These are phyloP conservation scores for Lottia scabra DNA, from an alignment of 2,888 invertebrate genomes.

Conservation along the genomic window DNA sequence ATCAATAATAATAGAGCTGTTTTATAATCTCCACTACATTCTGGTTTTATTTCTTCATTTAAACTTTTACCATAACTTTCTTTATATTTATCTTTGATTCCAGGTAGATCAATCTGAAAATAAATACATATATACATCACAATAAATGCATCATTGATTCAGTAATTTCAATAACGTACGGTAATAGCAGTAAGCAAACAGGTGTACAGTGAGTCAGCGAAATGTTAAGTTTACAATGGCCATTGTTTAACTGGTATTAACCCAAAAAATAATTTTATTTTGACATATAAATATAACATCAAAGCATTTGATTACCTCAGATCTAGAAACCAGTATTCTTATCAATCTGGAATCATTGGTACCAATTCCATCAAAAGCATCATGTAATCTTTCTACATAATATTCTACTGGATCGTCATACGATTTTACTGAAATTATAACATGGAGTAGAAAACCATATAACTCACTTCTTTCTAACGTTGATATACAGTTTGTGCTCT, in stretches of 20 bases:
- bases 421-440: slow-evolving; percentile 38
- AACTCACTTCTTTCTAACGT: no score
- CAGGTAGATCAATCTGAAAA: slow-evolving; percentile 68
- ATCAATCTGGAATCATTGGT: slow-evolving; percentile 46
- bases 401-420: slow-evolving; percentile 42
- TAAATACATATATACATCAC: no score
- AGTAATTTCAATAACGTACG: no score
- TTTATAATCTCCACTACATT: slow-evolving; percentile 67
- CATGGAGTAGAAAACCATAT: no score
- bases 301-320: slow-evolving; percentile 42
- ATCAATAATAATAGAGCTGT: slow-evolving; percentile 58
- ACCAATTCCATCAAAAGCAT: slow-evolving; percentile 43
- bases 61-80: slow-evolving; percentile 63
- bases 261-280: no score
- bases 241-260: no score
- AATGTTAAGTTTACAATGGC: no score
- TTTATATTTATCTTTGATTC: slow-evolving; percentile 66
- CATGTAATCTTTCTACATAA: slow-evolving; percentile 41
- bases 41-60: slow-evolving; percentile 58
- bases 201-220: no score
- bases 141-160: no score
- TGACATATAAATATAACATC: no score
- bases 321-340: slow-evolving; percentile 44
- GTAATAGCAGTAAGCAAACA: no score
- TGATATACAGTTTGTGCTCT: no score